A percentile compares a stretch with the other conserved stretches of the same genome.
These are phyloP conservation scores for Atopsyche davidsoni DNA, from an alignment of 1,140 invertebrate genomes.

Conservation along the genomic window DNA sequence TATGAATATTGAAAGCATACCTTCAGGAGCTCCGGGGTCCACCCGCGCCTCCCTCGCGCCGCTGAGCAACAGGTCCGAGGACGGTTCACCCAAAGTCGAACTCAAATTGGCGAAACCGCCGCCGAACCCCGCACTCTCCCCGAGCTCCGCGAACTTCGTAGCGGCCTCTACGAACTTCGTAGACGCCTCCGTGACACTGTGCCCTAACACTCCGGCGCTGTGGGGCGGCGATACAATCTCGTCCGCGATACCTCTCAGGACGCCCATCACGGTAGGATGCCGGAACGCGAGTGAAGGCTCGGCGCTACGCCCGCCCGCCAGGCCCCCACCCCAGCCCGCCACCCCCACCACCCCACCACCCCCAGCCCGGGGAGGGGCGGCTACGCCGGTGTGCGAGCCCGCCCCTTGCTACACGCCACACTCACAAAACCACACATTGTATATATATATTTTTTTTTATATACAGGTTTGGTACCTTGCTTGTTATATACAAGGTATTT, in stretches of 20 bases:
- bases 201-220: background rate
- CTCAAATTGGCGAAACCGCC: background rate
- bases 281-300: constrained; percentile 10
- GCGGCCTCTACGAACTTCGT: background rate
- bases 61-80: constrained; percentile 21
- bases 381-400: no score
- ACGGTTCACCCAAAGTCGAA: constrained; percentile 9
- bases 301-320: no score
- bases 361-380: no score
- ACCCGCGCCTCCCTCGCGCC: background rate
- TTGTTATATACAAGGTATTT: no score
- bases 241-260: background rate
- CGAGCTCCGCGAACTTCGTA: background rate
- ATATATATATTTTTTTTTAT: no score
- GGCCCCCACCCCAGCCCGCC: background rate
- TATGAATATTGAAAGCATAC: no score
- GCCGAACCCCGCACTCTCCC: background rate
- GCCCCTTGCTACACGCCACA: no score
- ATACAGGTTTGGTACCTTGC: no score
- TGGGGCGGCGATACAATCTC: constrained; percentile 1
- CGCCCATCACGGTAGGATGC: constrained; percentile 13
- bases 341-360: no score
- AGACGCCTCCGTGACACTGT: background rate
- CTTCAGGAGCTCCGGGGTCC: no score
- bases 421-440: no score